Conservation (phyloP, 2,888 invertebrate genomes). For the Chirona hameri region DNA sequence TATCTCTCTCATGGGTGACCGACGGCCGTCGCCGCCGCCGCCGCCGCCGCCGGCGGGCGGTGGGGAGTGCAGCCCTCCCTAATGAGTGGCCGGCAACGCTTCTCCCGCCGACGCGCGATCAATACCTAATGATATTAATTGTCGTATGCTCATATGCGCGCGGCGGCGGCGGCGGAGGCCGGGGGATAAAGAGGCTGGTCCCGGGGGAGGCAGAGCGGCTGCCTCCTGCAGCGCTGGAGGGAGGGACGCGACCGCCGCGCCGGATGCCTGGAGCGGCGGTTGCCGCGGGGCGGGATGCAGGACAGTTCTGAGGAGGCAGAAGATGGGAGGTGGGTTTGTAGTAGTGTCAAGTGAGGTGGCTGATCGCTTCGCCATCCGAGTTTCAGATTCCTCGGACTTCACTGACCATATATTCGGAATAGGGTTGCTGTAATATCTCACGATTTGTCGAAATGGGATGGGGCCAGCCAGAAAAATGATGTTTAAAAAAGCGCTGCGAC, state of each 20-base stretch:
- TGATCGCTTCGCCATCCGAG: no score
- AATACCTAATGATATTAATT: slow-evolving; percentile 29
- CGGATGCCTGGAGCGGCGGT: no score
- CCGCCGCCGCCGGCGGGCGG: not conserved
- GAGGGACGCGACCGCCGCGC: not conserved
- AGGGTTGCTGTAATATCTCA: no score
- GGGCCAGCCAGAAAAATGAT: no score
- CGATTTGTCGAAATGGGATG: no score
- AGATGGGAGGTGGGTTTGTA: no score
- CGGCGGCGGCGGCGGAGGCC: not conserved
- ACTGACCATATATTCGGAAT: no score
- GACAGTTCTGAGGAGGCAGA: no score
- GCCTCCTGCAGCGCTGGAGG: not conserved
- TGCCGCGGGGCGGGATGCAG: no score
- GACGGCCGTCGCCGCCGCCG: not conserved
- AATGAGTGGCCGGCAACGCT: slow-evolving; percentile 31
- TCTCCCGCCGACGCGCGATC: slow-evolving; percentile 9
- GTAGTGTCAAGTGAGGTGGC: no score
- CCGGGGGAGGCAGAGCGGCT: not conserved
- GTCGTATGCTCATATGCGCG: slow-evolving; percentile 23
- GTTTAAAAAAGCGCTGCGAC: no score
- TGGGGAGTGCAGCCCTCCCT: not conserved
- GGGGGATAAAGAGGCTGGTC: not conserved
- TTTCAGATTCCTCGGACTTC: no score
- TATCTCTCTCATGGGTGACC: not conserved